phyloP scores from a whole-genome alignment of 2,888 invertebrate species.

The Lasioglossum figueresi region DNA sequence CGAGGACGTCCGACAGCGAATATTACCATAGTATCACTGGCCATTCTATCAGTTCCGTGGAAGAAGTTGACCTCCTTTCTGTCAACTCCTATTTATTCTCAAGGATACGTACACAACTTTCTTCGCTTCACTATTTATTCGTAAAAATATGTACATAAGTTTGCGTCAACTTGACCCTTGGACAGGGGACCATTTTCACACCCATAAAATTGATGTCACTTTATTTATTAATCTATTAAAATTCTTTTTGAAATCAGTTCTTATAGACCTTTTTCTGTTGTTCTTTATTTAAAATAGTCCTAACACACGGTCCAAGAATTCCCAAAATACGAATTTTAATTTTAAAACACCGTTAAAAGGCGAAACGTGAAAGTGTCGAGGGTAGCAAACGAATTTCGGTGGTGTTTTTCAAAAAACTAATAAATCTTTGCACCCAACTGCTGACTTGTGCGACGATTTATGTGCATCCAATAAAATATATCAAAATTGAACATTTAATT shows the following conservation, averaged over 20 bases:
- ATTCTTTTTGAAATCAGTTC: not conserved
- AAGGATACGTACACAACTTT: not conserved
- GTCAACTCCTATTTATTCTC: not conserved
- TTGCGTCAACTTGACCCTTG: not conserved
- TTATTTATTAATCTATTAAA: not conserved
- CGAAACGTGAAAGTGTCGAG: not conserved
- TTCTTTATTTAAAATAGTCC: not conserved
- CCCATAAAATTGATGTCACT: not conserved
- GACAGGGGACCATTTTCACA: not conserved
- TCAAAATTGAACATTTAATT: not conserved
- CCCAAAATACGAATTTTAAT: too few species aligned
- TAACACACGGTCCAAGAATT: too few species aligned
- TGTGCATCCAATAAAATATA: not conserved
- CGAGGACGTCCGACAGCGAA: slow-evolving; percentile 28
- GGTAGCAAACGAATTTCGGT: not conserved
- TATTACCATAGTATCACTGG: slow-evolving; percentile 21
- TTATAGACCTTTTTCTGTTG: not conserved
- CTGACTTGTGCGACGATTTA: too few species aligned
- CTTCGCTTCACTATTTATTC: not conserved
- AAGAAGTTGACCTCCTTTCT: too few species aligned
- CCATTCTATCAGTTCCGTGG: not conserved
- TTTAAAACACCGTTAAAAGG: too few species aligned
- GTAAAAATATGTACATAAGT: not conserved
- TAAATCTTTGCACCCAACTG: not conserved
- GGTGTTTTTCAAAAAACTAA: not conserved